phyloP scores from a whole-genome alignment of 1,140 invertebrate genomes.

The Apocrypta bakeri region DNA sequence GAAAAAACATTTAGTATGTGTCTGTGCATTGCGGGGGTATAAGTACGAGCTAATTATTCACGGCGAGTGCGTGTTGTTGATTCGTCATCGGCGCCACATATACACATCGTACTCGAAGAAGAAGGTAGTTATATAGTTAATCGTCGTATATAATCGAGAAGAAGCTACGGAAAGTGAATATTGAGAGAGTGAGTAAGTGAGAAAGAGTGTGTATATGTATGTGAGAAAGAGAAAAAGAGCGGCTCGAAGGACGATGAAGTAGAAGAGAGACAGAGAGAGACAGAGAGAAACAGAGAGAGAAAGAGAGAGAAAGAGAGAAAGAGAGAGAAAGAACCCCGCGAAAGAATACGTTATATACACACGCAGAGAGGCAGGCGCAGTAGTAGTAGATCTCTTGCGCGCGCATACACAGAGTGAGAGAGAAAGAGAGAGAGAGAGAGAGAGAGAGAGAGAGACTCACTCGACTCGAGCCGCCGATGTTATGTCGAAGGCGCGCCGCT shows the following conservation, averaged over 20 bases:
- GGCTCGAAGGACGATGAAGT: not conserved
- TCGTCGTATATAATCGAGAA: not conserved
- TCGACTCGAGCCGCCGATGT: conserved; percentile 24
- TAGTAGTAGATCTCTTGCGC: not conserved
- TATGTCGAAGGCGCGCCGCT: conserved; percentile 47
- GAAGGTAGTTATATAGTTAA: not conserved
- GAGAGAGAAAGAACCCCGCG: not conserved
- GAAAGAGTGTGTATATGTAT: not conserved
- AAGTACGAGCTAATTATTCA: not conserved
- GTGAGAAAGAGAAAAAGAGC: not conserved
- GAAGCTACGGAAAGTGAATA: no score
- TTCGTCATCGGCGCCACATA: conserved; percentile 62
- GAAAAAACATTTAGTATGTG: no score
- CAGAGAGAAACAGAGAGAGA: not conserved
- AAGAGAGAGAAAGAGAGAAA: not conserved
- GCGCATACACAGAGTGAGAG: not conserved
- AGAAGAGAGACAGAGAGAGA: no score
- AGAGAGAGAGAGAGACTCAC: not conserved
- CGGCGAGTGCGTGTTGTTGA: conserved; percentile 62
- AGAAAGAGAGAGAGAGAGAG: not conserved
- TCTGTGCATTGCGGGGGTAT: not conserved
- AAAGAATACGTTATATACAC: not conserved
- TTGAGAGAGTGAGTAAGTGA: no score
- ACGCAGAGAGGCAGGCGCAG: not conserved
- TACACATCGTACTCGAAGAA: conserved; percentile 7